Evolutionary conservation across 2,888 invertebrate species (phyloP).

Genomic region (Epirrhoe alternata): DNA sequence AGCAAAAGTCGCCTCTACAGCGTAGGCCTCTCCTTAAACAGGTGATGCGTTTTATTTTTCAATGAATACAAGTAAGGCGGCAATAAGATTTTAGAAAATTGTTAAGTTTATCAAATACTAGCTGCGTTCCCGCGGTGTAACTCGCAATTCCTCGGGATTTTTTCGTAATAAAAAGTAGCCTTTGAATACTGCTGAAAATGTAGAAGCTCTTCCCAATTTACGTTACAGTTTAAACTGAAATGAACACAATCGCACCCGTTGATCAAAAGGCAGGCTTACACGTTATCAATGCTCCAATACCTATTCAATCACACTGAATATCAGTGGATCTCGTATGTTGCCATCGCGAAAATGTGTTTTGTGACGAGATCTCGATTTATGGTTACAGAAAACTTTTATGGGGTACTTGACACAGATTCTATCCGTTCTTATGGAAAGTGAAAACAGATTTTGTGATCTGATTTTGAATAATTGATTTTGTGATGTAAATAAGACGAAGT

Average conservation of each 20-base stretch:
- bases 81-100: too few relatives aligned
- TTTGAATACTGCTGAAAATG: too few relatives aligned
- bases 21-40: too few relatives aligned
- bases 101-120: too few relatives aligned
- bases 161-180: too few relatives aligned
- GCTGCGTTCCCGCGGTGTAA: too few relatives aligned
- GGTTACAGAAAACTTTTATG: slow-evolving; percentile 41
- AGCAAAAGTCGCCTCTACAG: too few relatives aligned
- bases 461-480: slow-evolving; percentile 26
- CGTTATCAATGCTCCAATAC: slow-evolving; percentile 25
- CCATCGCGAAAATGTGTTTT: slow-evolving; percentile 38
- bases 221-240: background rate
- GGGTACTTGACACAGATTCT: slow-evolving; percentile 41
- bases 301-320: slow-evolving; percentile 34
- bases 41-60: too few relatives aligned
- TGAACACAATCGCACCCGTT: background rate
- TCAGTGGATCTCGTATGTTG: slow-evolving; percentile 31
- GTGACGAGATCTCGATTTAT: slow-evolving; percentile 39
- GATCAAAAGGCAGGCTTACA: slow-evolving; percentile 9
- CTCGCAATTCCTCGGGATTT: too few relatives aligned
- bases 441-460: slow-evolving; percentile 26
- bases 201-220: background rate
- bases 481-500: background rate
- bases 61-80: too few relatives aligned
- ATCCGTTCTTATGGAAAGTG: slow-evolving; percentile 21